Base-by-base conservation (phyloP, 92 coral and sea anemone genomes). In the Pocillopora grandis region DNA sequence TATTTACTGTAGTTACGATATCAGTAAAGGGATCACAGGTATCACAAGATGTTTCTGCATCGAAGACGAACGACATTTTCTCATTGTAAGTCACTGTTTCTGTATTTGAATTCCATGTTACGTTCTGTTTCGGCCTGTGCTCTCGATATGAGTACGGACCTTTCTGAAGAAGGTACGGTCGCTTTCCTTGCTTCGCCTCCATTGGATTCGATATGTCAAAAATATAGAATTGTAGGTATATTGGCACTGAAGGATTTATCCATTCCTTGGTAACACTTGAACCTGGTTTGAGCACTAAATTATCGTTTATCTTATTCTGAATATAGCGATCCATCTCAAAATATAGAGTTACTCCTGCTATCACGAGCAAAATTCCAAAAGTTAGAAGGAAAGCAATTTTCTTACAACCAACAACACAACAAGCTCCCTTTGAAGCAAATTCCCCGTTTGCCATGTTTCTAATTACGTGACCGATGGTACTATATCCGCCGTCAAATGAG, bases 111-210 rank as follows among this genome's bases (percentile, higher is more conserved):
- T 93, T 80, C 98, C 98, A 94, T n/a, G 93, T 75, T 2, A 96
- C 85, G 74, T 96, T 90, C 31, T 84, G 80, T 70, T 96, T 96
- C 21, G 83, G 87, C 62, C 96, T 80, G 84, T 84, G 90, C 74
- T 96, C 98, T 31, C 90, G 80, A 82, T 96, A 96, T 0, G 98
- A 96, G 66, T 94, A 96, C 4, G 98, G 98, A 31, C 98, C 98
- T 78, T 70, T 94, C 77, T 96, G 92, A 5, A 49, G 79, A 15
- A 95, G 87, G 27, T 52, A 20, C 18, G 98, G 98, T 17, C 80
- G 86, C 6, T 48, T 31, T 8, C 96, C 96, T 60, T 83, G 35
- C 62, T 71, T 76, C 12, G 88, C 95, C 71, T 96, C 95, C 4
- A 69, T 58, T 49, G 75, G 71, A 86, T 96, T 96, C 17, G 67